Percentiles rank a stretch among this genome's conserved stretches.
Conservation (phyloP, 53 echinoderm and acorn worm species). For the Glandiceps talaboti region DNA sequence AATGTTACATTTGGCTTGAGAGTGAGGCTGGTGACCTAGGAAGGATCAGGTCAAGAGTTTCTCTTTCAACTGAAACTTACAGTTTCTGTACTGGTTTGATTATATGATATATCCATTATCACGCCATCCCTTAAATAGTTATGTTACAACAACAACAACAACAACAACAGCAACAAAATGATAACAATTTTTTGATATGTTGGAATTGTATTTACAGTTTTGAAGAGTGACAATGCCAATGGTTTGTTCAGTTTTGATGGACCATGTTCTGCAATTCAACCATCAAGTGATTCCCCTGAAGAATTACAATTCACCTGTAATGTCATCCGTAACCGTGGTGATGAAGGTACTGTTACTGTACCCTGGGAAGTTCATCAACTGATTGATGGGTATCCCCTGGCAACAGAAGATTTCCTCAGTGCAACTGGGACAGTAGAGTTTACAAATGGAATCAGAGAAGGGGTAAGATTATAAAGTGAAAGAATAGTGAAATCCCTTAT, state of each 20-base stretch:
- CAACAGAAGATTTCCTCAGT: slow-evolving; percentile 59
- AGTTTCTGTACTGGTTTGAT: too few species aligned
- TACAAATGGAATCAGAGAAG: slow-evolving; percentile 62
- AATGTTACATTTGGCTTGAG: too few species aligned
- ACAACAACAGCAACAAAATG: too few species aligned
- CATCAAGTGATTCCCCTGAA: slow-evolving; percentile 20
- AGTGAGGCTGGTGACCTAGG: too few species aligned
- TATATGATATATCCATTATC: too few species aligned
- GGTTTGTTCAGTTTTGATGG: slow-evolving; percentile 88
- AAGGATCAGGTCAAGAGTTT: too few species aligned
- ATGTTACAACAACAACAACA: too few species aligned
- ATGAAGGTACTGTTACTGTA: slow-evolving; percentile 72
- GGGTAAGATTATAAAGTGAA: too few species aligned
- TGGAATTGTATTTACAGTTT: slow-evolving; percentile 41
- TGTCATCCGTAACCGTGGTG: slow-evolving; percentile 73
- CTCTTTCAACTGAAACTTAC: too few species aligned
- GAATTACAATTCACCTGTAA: slow-evolving; percentile 57
- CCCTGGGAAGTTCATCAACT: slow-evolving; percentile 73
- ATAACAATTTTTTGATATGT: too few species aligned
- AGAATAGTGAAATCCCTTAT: too few species aligned
- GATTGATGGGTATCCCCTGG: slow-evolving; percentile 26
- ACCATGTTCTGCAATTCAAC: slow-evolving; percentile 17
- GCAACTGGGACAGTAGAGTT: slow-evolving; percentile 70
- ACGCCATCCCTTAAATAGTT: too few species aligned
- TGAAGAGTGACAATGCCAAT: slow-evolving; percentile 99